phyloP scores from a whole-genome alignment of 2,888 invertebrate species.

The Zeuzera pyrina region DNA sequence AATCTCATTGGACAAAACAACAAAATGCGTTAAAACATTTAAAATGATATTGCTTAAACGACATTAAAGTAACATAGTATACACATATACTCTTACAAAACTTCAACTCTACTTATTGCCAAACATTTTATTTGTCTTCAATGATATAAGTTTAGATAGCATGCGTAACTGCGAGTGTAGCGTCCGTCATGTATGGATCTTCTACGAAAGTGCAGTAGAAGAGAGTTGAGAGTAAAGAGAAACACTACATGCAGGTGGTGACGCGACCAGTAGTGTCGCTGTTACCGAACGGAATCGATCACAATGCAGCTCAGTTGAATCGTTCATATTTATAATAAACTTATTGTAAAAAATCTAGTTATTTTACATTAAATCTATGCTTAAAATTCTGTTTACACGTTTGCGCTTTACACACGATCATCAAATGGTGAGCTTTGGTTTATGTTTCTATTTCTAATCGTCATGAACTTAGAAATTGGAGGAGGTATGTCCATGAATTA shows the following conservation, averaged over 20 bases:
- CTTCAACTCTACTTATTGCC: constrained; percentile 35
- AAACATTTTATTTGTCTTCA: constrained; percentile 26
- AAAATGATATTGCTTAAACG: too few relatives aligned
- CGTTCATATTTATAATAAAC: constrained; percentile 51
- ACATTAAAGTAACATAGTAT: constrained; percentile 10
- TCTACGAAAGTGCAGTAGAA: constrained; percentile 39
- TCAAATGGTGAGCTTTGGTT: too few relatives aligned
- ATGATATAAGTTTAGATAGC: constrained; percentile 14
- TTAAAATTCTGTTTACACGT: constrained; percentile 31
- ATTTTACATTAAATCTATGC: constrained; percentile 52
- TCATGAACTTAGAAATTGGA: too few relatives aligned
- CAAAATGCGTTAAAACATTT: too few relatives aligned
- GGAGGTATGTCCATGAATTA: too few relatives aligned
- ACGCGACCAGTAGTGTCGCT: constrained; percentile 18
- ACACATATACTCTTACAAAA: constrained; percentile 16
- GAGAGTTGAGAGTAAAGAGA: constrained; percentile 33
- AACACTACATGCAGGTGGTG: constrained; percentile 31
- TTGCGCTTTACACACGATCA: too few relatives aligned
- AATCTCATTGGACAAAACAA: too few relatives aligned
- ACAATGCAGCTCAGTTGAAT: constrained; percentile 72
- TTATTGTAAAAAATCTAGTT: constrained; percentile 63
- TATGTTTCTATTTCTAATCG: too few relatives aligned
- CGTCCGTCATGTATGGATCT: too few relatives aligned
- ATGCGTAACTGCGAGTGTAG: neutral
- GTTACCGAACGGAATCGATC: constrained; percentile 50